Evolutionary conservation across 1,140 invertebrate genomes (phyloP).

Genomic region (Drosophila varians): DNA sequence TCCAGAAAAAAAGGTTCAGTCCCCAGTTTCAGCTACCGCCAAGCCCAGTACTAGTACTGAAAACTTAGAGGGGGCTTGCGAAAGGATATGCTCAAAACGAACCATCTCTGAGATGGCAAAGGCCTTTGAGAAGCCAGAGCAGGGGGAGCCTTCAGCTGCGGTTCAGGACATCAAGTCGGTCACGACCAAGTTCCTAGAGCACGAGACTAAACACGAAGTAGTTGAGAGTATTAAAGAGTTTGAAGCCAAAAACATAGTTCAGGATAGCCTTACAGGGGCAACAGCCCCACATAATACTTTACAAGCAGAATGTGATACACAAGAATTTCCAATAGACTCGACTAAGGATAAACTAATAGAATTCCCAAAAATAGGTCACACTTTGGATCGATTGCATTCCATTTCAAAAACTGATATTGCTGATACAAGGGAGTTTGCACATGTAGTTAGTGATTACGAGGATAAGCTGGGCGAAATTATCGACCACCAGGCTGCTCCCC

Average conservation of each 20-base stretch:
- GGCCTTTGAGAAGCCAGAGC: slow-evolving; percentile 28
- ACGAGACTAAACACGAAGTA: slow-evolving; percentile 38
- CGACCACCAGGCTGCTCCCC: slow-evolving; percentile 5
- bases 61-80: slow-evolving; percentile 57
- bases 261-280: slow-evolving; percentile 13
- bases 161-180: slow-evolving; percentile 24
- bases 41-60: slow-evolving; percentile 40
- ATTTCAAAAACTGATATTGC: slow-evolving; percentile 61
- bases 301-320: slow-evolving; percentile 47
- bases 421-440: slow-evolving; percentile 54
- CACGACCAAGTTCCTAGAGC: slow-evolving; percentile 56
- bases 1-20: slow-evolving; percentile 33
- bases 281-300: slow-evolving; percentile 31
- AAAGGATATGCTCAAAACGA: slow-evolving; percentile 67
- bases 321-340: slow-evolving; percentile 59
- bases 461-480: slow-evolving; percentile 35
- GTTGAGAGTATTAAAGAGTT: slow-evolving; percentile 42
- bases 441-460: slow-evolving; percentile 37
- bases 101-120: slow-evolving; percentile 53
- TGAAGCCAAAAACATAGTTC: slow-evolving; percentile 22
- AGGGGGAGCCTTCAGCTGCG: slow-evolving; percentile 1
- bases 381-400: slow-evolving; percentile 62
- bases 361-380: slow-evolving; percentile 57
- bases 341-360: slow-evolving; percentile 18
- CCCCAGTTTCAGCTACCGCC: slow-evolving; percentile 31